Percentiles rank a stretch among this genome's conserved stretches.
phyloP scores from a whole-genome alignment of 2,888 invertebrate genomes.

The Agrotis ipsilon region DNA sequence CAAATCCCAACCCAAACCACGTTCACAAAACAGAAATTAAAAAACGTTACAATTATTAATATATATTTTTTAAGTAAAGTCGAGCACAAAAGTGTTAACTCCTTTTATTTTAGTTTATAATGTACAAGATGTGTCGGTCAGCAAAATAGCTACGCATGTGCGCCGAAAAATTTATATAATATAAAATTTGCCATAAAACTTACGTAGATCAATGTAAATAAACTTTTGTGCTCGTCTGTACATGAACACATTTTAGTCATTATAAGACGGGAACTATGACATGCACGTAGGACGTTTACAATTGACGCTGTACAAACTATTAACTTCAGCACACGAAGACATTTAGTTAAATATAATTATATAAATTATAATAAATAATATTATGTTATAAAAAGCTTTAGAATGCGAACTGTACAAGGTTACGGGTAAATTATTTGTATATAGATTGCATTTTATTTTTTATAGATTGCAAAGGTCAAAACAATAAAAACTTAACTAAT shows the following conservation, averaged over 20 bases:
- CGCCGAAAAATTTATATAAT: neutral
- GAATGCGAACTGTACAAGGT: neutral
- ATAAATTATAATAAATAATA: neutral
- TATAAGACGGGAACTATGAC: slow-evolving; percentile 75
- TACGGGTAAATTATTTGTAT: neutral
- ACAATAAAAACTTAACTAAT: neutral
- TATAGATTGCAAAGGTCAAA: neutral
- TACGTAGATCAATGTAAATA: too few species aligned
- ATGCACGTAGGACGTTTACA: slow-evolving; percentile 85
- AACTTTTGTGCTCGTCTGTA: slow-evolving; percentile 73
- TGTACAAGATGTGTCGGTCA: too few species aligned
- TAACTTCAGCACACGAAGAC: slow-evolving; percentile 66
- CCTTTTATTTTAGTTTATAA: neutral
- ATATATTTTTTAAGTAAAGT: slow-evolving; percentile 65
- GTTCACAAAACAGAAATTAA: slow-evolving; percentile 77
- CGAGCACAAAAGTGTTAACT: slow-evolving; percentile 70
- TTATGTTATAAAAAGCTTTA: neutral
- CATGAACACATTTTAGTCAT: slow-evolving; percentile 78
- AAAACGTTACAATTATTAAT: slow-evolving; percentile 72
- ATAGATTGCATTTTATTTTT: too few species aligned
- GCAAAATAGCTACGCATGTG: too few species aligned
- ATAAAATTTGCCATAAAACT: too few species aligned
- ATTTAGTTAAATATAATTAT: slow-evolving; percentile 16
- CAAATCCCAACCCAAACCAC: slow-evolving; percentile 89
- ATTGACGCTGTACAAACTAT: slow-evolving; percentile 77